Evolutionary conservation across 2,888 invertebrate genomes (phyloP).

Genomic region (Nomada ruficornis): DNA sequence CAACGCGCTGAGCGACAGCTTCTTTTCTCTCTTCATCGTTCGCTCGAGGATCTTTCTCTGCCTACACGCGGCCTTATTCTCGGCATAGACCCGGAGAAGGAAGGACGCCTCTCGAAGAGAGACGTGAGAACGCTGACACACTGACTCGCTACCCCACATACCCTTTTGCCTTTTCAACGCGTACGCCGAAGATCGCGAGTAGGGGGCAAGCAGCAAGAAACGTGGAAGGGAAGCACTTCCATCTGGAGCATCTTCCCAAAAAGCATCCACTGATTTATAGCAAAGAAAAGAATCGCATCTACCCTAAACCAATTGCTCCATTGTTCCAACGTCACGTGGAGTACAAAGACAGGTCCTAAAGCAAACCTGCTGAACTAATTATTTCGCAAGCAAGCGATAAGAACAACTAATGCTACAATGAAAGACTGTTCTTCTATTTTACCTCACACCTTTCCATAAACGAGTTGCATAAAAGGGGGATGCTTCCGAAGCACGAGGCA

Average conservation of each 20-base stretch:
- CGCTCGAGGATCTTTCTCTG: conserved; percentile 67
- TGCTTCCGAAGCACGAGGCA: neutral
- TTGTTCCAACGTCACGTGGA: no score
- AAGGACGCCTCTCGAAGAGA: conserved; percentile 76
- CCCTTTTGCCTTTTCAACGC: conserved; percentile 82
- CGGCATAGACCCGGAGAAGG: conserved; percentile 75
- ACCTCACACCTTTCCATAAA: neutral
- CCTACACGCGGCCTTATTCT: conserved; percentile 82
- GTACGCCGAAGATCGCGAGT: conserved; percentile 37
- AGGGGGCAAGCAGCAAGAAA: conserved; percentile 42
- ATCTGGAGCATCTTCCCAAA: conserved; percentile 1
- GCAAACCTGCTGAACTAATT: no score
- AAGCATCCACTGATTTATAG: neutral
- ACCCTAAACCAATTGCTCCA: no score
- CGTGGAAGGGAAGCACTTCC: conserved; percentile 10
- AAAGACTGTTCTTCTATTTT: no score
- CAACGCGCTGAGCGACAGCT: conserved; percentile 36
- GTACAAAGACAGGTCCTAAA: no score
- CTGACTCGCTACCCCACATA: conserved; percentile 85
- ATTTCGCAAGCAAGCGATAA: neutral
- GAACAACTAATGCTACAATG: neutral
- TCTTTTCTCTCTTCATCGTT: conserved; percentile 57
- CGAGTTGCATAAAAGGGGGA: neutral
- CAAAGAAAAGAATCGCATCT: neutral
- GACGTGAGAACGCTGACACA: conserved; percentile 83